Evolutionary conservation across 2,113 vertebrate genomes (phyloP), one percentile per base, ranked within the genome.

Genomic region (Cephalopholis sonnerati): DNA sequence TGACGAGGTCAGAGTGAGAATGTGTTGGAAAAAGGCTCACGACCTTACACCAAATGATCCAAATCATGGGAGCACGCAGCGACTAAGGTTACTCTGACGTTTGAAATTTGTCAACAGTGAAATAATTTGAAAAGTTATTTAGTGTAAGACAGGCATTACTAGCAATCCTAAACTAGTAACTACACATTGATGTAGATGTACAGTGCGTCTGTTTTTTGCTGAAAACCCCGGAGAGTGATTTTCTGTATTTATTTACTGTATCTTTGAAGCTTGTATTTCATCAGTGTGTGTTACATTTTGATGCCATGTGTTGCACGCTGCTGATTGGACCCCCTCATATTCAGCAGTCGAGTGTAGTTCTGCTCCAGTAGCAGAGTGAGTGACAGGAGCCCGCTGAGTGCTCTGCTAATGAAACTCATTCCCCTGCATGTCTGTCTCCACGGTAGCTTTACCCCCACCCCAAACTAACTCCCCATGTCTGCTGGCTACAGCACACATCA

Each of bases 391-490:
- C 84, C 4, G 64, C 86, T 90, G 88, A 90, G 88, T 1, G 46
- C 75, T 86, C 78, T 7, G 67, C 79, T 94, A 93, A 93, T 93
- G 88, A 92, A 92, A 89, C 53, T 89, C 90, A 86, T 93, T 92
- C 72, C 85, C 85, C 79, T 57, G 72, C 87, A 77, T 84, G 84
- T 93, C 89, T 92, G 87, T 93, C 90, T 89, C 87, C 88, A 91
- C 84, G 67, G 84, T 77, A 91, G 89, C 85, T 87, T 72, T 66
- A 79, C 64, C 68, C 59, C 58, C 27, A 44, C 69, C 41, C 39
- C n/a, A 55, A 46, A 51, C 59, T 76, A 62, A 61, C 25, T n/a
- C 72, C 36, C 55, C 41, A 64, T n/a, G 53, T 72, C 76, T 58
- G 84, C 74, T 62, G 25, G 32, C 55, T 61, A 7, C 61, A 50